Base-by-base conservation (phyloP, 2,797 vertebrate species). In the Lacerta agilis region DNA sequence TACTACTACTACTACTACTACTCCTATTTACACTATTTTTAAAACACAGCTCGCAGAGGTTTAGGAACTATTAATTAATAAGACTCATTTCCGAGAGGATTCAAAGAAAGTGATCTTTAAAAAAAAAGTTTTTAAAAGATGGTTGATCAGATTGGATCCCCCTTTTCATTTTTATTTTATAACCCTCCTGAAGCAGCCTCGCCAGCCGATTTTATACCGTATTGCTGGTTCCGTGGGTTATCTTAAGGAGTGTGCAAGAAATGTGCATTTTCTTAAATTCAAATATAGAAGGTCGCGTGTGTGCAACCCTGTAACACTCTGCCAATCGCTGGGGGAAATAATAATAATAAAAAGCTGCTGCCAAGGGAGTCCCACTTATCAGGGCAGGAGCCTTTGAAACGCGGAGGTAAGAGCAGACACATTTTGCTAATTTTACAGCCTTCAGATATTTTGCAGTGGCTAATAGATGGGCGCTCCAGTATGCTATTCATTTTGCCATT, bases 401-500 rank as follows among this genome's bases (percentile, higher is more conserved):
- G 20, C 72, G 64, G 38, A 41, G 87, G 88, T 61, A 82, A 88
- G 80, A 41, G 75, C 25, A 55, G 86, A 84, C 83, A 78, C 89
- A 20, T 92, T 91, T 87, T 55, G 87, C 79, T 91, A 45, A 89
- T 95, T 93, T 95, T 86, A 43, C 90, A 85, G 25, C 78, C 83
- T 38, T 76, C 69, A 75, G 69, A 79, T 90, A 82, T 88, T 88
- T 86, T 82, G n/a, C 90, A 71, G 75, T 43, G 86, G 79, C 86
- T 91, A 87, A 86, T 80, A 82, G 91, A 80, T 88, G 94, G 87
- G 11, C 43, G 64, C 78, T 91, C 88, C 85, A 69, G 13, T 84
- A 84, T 78, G 86, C 83, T 89, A 78, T 95, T 94, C 91, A 38
- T 95, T 95, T 95, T 92, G 88, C 95, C 95, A 91, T 94, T 94